Evolutionary conservation across 2,113 vertebrate species (phyloP), one percentile per base, ranked within the genome.

Genomic region (Trematocara marginatum): DNA sequence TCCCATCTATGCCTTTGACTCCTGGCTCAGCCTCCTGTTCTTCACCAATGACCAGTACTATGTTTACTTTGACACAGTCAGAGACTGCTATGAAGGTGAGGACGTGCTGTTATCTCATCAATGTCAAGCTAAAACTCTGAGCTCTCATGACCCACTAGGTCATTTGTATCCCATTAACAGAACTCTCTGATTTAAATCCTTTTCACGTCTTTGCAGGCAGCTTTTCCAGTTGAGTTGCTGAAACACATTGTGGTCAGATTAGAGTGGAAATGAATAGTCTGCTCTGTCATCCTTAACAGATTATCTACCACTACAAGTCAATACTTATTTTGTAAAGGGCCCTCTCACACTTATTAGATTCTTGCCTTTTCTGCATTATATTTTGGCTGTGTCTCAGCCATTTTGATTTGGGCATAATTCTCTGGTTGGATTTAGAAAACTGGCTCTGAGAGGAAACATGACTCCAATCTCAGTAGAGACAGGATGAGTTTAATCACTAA

Each of bases 1-100:
- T 38, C 99, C 99, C 78, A 99, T 99, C 93, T 99, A 99, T 0
- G 98, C 98, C 94, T 98, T 99, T 3, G 99, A 99, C 93, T 99
- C 98, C 1, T 99, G 99, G 99, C 98, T 99, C 95, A 99, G 99
- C 85, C 97, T 99, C 29, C 97, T 99, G 38, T 99, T 99, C 96
- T 99, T 99, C 97, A 99, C 98, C 95, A 99, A 99, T 5, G 98
- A 99, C 95, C 98, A 99, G 95, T 99, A 98, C 98, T 99, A 99
- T n/a, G 98, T 99, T 83, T 99, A 99, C 97, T 99, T 99, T 0
- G 97, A 98, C 93, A 99, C 98, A 0, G 95, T 99, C 82, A 95
- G 98, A 10, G 99, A 99, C 95, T 99, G 99, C 96, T 99, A 99
- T 1, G 99, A 99, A 93, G 99, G 99, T 99, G 94, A 96, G 96